Conservation (phyloP, 1,140 invertebrate species). For the Asbolus verrucosus region DNA sequence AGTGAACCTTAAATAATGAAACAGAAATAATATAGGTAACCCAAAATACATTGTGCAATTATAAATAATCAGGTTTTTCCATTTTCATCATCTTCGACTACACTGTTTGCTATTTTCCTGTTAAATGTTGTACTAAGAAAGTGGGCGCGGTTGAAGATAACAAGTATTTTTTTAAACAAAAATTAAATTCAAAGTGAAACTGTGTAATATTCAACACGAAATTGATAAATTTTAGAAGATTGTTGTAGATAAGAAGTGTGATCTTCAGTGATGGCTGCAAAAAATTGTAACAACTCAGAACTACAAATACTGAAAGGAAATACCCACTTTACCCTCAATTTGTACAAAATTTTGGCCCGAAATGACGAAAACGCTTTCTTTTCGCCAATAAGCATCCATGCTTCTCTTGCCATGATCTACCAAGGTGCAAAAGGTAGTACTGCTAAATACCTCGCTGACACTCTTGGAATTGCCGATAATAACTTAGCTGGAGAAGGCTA, state of each 20-base stretch:
- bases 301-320: not conserved
- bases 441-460: conserved; percentile 66
- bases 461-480: conserved; percentile 50
- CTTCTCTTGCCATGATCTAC: conserved; percentile 65
- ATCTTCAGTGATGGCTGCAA: conserved; percentile 7
- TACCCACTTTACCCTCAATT: conserved; percentile 13
- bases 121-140: too few species aligned
- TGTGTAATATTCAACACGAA: too few species aligned
- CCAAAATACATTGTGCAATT: too few species aligned
- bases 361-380: conserved; percentile 59
- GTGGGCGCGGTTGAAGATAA: too few species aligned
- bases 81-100: too few species aligned
- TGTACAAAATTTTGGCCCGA: not conserved
- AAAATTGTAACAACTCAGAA: too few species aligned
- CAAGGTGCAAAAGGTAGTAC: conserved; percentile 70
- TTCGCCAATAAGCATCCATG: conserved; percentile 66
- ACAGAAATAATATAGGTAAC: too few species aligned
- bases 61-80: too few species aligned
- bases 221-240: too few species aligned
- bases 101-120: too few species aligned
- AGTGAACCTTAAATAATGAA: not conserved
- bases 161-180: too few species aligned
- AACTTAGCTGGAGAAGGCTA: conserved; percentile 60
- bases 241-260: not conserved
- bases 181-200: too few species aligned